Evolutionary conservation across 2,888 invertebrate species (phyloP), one percentile per base, ranked within the genome.

Genomic region (Cephus pulcher): DNA sequence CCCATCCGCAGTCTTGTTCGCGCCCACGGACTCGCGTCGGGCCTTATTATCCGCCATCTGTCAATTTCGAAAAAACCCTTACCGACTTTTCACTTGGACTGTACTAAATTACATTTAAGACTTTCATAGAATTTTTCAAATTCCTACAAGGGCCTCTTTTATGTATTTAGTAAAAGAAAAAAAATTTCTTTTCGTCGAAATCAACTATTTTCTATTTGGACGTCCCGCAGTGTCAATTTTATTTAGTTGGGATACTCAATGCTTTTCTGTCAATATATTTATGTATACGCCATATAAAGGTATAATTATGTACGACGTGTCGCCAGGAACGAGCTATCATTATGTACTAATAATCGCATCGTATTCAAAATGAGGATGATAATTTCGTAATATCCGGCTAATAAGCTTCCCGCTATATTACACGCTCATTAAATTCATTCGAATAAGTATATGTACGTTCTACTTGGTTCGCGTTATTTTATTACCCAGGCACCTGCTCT

Each of bases 1-100:
- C 85, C 86, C 86, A 87, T 87, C 85, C 86, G 85, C 87, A 84
- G 87, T 85, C 86, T 85, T 86, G 87, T 89, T 89, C 86, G 86
- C 88, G 89, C 89, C 89, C 88, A 89, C 88, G 86, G 84, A 81
- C 80, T 83, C 83, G 82, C 83, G 81, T 78, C 82, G 81, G 81
- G 79, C 83, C 82, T 84, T 85, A 88, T 88, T 84, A 85, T 84
- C 82, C 81, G 84, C 83, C 85, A 88, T 89, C 84, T 87, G 88
- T 89, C 89, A 88, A 88, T 85, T 84, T 76, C 30, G 71, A 71
- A 34, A 71, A 71, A 23, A 12, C 12, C 33, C 71, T 71, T 71
- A 71, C 34, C 15, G 12, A 71, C 71, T 71, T 71, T 56, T 23
- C 56, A 56, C 56, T 56, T 56, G 56, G 56, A 56, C 9, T 23